Evolutionary conservation across 2,888 invertebrate genomes (phyloP), one percentile per base, ranked within the genome.

Genomic region (Drosophila mettleri): DNA sequence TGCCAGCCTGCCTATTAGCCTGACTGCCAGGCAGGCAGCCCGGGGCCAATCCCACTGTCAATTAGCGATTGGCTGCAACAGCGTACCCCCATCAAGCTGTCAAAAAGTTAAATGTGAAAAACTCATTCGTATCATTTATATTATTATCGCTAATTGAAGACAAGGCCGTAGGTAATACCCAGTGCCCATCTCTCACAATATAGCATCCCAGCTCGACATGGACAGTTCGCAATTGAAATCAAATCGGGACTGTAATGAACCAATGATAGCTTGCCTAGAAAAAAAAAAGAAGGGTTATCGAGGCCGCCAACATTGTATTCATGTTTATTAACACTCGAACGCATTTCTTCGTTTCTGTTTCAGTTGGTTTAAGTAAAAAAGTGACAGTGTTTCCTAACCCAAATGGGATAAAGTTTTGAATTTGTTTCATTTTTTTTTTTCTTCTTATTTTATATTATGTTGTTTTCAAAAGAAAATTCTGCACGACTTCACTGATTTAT

Each of bases 81-180:
- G 51, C 70, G 69, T 54, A 85, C 84, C 84, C 80, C 80, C 84
- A 86, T 85, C 86, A 85, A 80, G 69, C 84, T 85, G 84, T 85
- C 84, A 85, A 77, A 84, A 85, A 83, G 86, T 86, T 80, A 78
- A 85, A 86, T 86, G 84, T 80, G 74, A 75, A 86, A 84, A 83
- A 75, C 83, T 69, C 81, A 74, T 80, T 85, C 84, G 73, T 74
- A 80, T 83, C 74, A 85, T 77, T 85, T 79, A 80, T 83, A 74
- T 79, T 80, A 85, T 85, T 86, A 85, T 74, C 74, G 70, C 71
- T 76, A 86, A 85, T 86, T 85, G 81, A 85, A 80, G 79, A 55
- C 78, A 67, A 68, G 61, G 54, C 48, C 58, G 45, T 58, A 76
- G 66, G 69, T 73, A 66, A 77, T 66, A 60, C 58, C 61, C 55